Conservation (phyloP, 2,113 vertebrate genomes). For the Dromiciops gliroides region DNA sequence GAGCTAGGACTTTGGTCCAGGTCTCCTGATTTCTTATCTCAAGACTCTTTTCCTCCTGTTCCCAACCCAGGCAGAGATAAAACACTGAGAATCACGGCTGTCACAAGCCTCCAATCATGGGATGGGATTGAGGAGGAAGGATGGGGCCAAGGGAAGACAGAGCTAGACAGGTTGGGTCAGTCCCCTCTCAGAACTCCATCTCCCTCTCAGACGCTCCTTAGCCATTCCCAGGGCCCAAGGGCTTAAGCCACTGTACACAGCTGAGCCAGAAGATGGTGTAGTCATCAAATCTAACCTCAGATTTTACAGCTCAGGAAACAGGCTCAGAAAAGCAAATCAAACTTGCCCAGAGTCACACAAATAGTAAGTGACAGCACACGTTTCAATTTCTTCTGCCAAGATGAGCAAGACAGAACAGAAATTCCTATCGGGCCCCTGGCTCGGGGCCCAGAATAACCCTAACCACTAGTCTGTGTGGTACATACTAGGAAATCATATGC, state of each 20-base stretch:
- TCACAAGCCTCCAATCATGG: neutral
- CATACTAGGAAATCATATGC: neutral
- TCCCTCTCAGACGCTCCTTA: neutral
- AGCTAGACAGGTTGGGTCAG: neutral
- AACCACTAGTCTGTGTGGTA: neutral
- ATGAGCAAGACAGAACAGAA: neutral
- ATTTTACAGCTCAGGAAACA: neutral
- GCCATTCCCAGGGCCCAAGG: neutral
- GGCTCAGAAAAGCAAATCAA: neutral
- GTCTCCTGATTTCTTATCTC: neutral
- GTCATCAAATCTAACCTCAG: neutral
- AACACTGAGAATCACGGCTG: neutral
- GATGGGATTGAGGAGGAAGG: neutral
- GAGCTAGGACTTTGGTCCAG: neutral
- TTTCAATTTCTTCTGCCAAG: neutral
- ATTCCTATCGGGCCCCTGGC: neutral
- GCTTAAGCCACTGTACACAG: neutral
- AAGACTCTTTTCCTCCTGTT: neutral
- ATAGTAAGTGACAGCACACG: neutral
- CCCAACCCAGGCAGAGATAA: neutral
- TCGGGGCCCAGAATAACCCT: no score
- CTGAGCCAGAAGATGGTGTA: neutral
- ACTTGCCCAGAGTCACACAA: neutral
- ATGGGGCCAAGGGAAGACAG: neutral
- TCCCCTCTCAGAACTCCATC: neutral